These are phyloP conservation scores for Aporophyla nigra DNA, from an alignment of 2,888 invertebrate species.

Conservation along the genomic window DNA sequence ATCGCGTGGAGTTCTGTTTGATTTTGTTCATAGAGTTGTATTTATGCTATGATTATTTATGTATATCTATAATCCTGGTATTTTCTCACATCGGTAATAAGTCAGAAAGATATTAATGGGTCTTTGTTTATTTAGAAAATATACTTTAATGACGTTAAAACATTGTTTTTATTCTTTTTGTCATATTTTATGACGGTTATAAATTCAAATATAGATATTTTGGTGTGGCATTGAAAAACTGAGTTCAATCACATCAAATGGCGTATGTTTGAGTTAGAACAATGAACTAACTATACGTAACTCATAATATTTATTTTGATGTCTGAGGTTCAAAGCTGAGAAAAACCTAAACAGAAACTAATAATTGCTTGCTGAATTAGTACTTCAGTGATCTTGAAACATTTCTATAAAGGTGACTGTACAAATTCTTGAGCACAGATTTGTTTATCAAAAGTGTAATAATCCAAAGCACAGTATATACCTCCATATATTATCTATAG, in stretches of 20 bases:
- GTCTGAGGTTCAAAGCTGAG: slow-evolving; percentile 48
- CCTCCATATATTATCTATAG: too few relatives aligned
- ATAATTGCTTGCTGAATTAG: slow-evolving; percentile 36
- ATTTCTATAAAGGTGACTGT: slow-evolving; percentile 11
- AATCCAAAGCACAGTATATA: too few relatives aligned
- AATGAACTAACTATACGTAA: slow-evolving; percentile 40
- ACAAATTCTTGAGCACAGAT: slow-evolving; percentile 9
- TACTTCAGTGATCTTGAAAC: slow-evolving; percentile 29
- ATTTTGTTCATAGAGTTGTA: slow-evolving; percentile 78
- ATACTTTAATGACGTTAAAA: slow-evolving; percentile 59
- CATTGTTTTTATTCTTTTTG: slow-evolving; percentile 60
- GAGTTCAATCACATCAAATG: slow-evolving; percentile 60
- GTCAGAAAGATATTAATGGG: slow-evolving; percentile 72
- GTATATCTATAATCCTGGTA: slow-evolving; percentile 71
- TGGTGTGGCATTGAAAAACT: slow-evolving; percentile 36
- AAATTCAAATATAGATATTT: slow-evolving; percentile 59
- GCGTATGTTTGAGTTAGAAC: slow-evolving; percentile 46
- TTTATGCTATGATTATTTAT: slow-evolving; percentile 75
- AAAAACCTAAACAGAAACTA: slow-evolving; percentile 46
- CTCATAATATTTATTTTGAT: slow-evolving; percentile 47
- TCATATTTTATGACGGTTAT: slow-evolving; percentile 65
- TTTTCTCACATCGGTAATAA: slow-evolving; percentile 77
- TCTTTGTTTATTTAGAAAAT: slow-evolving; percentile 74
- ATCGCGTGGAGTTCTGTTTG: slow-evolving; percentile 75
- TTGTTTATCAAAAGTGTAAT: slow-evolving; percentile 25